These are phyloP conservation scores for Ageneiosus marmoratus DNA, from an alignment of 2,113 vertebrate species.

Conservation along the genomic window DNA sequence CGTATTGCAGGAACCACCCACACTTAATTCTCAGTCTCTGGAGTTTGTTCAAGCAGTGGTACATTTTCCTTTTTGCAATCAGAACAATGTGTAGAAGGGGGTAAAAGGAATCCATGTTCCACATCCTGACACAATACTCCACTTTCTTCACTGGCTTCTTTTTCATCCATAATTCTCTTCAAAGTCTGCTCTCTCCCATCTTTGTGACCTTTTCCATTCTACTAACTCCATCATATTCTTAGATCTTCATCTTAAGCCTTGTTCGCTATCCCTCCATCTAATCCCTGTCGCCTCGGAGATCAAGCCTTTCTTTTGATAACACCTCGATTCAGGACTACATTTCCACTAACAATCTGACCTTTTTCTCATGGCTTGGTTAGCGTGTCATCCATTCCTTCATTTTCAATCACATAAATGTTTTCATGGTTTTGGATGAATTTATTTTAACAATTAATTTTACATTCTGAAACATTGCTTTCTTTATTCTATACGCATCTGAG, in stretches of 20 bases:
- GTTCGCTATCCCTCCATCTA: conserved; percentile 25
- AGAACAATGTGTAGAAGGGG: background rate
- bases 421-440: background rate
- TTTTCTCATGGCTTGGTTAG: background rate
- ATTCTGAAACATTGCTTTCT: background rate
- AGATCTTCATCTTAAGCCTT: conserved; percentile 15
- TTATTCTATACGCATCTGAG: background rate
- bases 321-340: background rate
- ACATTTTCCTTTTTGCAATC: background rate
- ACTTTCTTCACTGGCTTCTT: background rate
- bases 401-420: background rate
- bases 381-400: background rate
- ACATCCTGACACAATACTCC: background rate
- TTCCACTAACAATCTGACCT: background rate
- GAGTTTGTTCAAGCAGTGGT: background rate
- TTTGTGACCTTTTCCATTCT: conserved; percentile 20
- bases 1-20: background rate
- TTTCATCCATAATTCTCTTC: conserved; percentile 15
- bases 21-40: background rate
- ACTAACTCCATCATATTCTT: conserved; percentile 6
- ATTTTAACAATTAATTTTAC: background rate
- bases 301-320: background rate
- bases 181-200: conserved; percentile 3
- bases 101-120: background rate
- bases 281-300: conserved; percentile 1